These are phyloP conservation scores for Cuniculus paca DNA, from an alignment of 2,797 vertebrate species.

Conservation along the genomic window DNA sequence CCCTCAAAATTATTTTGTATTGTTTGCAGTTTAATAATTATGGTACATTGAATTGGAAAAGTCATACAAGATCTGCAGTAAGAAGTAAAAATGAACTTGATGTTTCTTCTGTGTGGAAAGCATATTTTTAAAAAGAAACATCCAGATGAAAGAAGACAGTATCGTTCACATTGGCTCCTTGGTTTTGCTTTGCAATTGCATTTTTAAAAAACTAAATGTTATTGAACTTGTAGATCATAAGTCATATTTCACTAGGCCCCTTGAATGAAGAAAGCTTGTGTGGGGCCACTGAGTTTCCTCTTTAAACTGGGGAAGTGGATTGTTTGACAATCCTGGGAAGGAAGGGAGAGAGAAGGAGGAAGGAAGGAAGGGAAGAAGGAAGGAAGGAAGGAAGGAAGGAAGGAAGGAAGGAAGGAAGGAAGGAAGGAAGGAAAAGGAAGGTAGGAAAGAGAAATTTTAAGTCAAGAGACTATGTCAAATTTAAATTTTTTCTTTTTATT, in stretches of 20 bases:
- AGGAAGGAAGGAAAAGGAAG: background rate
- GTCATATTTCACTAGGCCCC: background rate
- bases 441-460: conserved; percentile 3
- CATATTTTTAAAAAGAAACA: conserved; percentile 10
- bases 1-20: background rate
- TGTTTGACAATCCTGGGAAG: background rate
- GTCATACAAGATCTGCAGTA: background rate
- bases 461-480: background rate
- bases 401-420: background rate
- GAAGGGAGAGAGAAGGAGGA: background rate
- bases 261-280: background rate
- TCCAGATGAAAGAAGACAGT: background rate
- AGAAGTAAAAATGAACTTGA: background rate
- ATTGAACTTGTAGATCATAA: background rate
- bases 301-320: background rate
- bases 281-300: background rate
- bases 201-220: background rate
- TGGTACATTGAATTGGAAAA: background rate
- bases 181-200: conserved; percentile 26
- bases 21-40: background rate
- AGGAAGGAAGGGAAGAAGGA: background rate
- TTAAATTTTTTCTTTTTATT: conserved; percentile 19
- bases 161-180: conserved; percentile 3
- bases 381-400: background rate
- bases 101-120: background rate